Evolutionary conservation across 2,113 vertebrate genomes (phyloP).

Genomic region (Psittacara wagleri): DNA sequence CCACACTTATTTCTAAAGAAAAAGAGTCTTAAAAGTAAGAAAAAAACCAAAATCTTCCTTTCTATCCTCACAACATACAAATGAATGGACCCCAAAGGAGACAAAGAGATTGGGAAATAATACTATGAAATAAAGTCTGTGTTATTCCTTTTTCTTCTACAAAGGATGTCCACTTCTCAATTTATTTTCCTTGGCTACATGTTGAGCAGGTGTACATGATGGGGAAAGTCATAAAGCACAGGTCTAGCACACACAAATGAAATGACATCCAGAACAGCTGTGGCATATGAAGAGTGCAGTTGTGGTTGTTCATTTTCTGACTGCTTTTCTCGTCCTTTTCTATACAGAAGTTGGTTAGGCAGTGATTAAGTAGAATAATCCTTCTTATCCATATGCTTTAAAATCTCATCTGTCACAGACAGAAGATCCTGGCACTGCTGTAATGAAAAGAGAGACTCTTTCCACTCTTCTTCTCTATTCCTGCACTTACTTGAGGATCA

Average conservation of each 20-base stretch:
- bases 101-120: background rate
- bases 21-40: background rate
- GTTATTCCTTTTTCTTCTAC: background rate
- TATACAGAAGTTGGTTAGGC: background rate
- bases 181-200: background rate
- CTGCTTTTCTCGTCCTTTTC: background rate
- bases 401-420: background rate
- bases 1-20: background rate
- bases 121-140: background rate
- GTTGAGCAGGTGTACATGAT: background rate
- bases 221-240: background rate
- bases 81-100: background rate
- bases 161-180: background rate
- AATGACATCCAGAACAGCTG: background rate
- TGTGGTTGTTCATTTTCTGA: background rate
- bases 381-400: background rate
- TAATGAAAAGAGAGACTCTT: background rate
- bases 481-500: background rate
- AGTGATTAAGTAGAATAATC: background rate
- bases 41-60: background rate
- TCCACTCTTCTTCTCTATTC: background rate
- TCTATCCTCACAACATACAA: background rate
- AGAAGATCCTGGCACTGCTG: background rate
- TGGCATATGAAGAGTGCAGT: background rate
- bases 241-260: background rate